Conservation (phyloP, 2,888 invertebrate species). For the Pseudeuparius sepicola region DNA sequence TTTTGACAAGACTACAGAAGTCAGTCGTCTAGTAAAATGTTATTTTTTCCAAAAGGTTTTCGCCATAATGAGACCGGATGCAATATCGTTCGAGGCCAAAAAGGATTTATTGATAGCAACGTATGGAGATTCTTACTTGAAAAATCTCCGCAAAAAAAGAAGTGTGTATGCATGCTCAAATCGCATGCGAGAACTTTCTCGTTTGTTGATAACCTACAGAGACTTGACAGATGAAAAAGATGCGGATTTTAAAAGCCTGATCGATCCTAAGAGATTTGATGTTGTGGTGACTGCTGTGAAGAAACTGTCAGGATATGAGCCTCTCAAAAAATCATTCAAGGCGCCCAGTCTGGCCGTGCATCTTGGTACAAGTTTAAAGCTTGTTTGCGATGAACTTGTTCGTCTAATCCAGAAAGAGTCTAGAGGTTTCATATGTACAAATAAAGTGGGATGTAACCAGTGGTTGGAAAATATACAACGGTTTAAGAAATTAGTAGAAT, state of each 20-base stretch:
- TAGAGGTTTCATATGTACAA: conserved; percentile 20
- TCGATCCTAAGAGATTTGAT: conserved; percentile 24
- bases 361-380: conserved; percentile 23
- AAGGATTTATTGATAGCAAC: conserved; percentile 16
- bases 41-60: too few species aligned
- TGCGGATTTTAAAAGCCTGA: conserved; percentile 19
- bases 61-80: not conserved
- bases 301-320: conserved; percentile 23
- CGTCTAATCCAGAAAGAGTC: conserved; percentile 22
- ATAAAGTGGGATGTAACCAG: conserved; percentile 8
- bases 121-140: conserved; percentile 18
- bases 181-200: conserved; percentile 17
- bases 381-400: conserved; percentile 21
- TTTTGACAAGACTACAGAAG: too few species aligned
- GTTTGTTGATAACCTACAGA: conserved; percentile 14
- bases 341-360: conserved; percentile 25
- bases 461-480: conserved; percentile 14
- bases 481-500: conserved; percentile 16
- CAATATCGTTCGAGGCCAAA: conserved; percentile 12
- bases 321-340: conserved; percentile 22
- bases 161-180: conserved; percentile 14
- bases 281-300: conserved; percentile 20
- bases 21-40: too few species aligned
- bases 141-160: conserved; percentile 14
- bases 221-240: conserved; percentile 8